phyloP scores from a whole-genome alignment of 2,888 invertebrate genomes.

The Ophioninae sp. region DNA sequence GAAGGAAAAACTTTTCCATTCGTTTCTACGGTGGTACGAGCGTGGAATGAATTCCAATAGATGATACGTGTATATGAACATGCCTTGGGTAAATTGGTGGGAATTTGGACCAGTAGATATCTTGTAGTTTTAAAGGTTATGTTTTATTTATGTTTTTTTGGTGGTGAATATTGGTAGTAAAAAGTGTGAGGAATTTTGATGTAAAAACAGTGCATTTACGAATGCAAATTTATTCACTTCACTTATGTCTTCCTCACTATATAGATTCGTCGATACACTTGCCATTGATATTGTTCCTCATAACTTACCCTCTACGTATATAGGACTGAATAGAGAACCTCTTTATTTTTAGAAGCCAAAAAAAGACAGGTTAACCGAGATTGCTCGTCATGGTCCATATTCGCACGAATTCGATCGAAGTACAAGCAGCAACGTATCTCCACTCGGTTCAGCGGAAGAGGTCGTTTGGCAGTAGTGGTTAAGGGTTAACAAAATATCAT shows the following conservation, averaged over 20 bases:
- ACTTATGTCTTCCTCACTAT: too few relatives aligned
- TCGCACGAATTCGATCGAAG: conserved; percentile 1
- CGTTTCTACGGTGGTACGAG: conserved; percentile 14
- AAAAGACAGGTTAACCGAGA: not conserved
- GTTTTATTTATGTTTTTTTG: too few relatives aligned
- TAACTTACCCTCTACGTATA: too few relatives aligned
- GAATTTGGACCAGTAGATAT: conserved; percentile 9
- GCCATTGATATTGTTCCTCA: too few relatives aligned
- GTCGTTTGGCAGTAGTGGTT: conserved; percentile 54
- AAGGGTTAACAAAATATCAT: conserved; percentile 71
- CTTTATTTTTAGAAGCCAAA: too few relatives aligned
- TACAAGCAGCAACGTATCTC: conserved; percentile 6
- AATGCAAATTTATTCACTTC: too few relatives aligned
- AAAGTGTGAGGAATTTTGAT: too few relatives aligned
- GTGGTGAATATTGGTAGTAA: too few relatives aligned
- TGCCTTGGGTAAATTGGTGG: not conserved
- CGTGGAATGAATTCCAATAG: conserved; percentile 46
- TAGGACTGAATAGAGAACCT: too few relatives aligned
- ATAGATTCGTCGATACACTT: too few relatives aligned
- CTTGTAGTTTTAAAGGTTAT: not conserved
- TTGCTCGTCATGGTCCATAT: conserved; percentile 5
- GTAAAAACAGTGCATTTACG: too few relatives aligned
- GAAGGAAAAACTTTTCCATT: conserved; percentile 50
- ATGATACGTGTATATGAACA: conserved; percentile 6
- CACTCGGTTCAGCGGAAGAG: conserved; percentile 20